Percentiles rank a stretch among this genome's conserved stretches.
Conservation (phyloP, 2,113 vertebrate species). For the Muntiacus muntjak region DNA sequence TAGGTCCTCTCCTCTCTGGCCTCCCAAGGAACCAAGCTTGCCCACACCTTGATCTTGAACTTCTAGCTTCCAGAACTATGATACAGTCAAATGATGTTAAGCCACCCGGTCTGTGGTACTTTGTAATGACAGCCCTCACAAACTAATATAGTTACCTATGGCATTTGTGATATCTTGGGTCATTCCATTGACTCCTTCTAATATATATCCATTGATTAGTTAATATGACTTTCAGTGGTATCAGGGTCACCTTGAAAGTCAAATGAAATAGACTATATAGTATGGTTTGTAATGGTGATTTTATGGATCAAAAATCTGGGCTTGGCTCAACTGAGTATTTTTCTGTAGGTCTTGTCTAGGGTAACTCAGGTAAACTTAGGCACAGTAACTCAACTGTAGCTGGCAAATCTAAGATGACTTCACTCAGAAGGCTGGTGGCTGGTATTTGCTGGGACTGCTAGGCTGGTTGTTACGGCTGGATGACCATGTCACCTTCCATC, state of each 20-base stretch:
- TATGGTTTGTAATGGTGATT: neutral
- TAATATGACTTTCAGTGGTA: neutral
- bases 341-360: neutral
- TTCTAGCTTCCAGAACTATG: neutral
- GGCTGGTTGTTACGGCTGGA: neutral
- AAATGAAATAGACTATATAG: accelerated
- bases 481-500: neutral
- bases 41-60: neutral
- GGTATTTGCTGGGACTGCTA: too few relatives aligned
- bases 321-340: neutral
- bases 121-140: neutral
- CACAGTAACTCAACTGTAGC: neutral
- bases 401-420: neutral
- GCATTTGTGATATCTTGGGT: neutral
- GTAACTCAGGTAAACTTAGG: neutral
- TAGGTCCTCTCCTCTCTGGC: accelerated
- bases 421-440: neutral
- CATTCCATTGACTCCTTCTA: neutral
- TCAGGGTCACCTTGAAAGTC: neutral
- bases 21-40: neutral
- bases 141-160: neutral
- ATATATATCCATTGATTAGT: neutral
- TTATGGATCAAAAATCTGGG: neutral
- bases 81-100: neutral
- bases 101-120: accelerated